Base-by-base conservation (phyloP, 2,113 vertebrate genomes). In the Trinectes maculatus region DNA sequence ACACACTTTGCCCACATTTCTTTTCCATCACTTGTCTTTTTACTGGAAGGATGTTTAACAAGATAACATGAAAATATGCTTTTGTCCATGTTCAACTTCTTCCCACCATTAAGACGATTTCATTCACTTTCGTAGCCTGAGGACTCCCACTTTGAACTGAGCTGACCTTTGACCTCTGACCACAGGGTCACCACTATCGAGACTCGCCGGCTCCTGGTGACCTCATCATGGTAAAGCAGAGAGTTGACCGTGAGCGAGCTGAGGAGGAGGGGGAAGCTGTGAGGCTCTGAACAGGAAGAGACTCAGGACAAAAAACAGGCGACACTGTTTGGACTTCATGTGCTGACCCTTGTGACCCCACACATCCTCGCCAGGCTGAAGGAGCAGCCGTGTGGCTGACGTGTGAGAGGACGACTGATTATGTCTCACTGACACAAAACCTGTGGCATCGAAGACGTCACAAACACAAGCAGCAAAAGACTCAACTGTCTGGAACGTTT, bases 181-280 rank as follows among this genome's bases (percentile, higher is more conserved):
- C 3, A 43, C 25, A 24, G 59, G 62, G 40, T 10, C 31, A 6
- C 34, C 18, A 3, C 8, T 22, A 6, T n/a, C 22, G 16, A 34
- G 10, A n/a, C n/a, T n/a, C n/a, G n/a, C n/a, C n/a, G n/a, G n/a
- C n/a, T n/a, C n/a, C n/a, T n/a, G n/a, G n/a, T n/a, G n/a, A n/a
- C 49, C 5, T 8, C 47, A 3, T 24, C 34, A 40, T 36, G 69
- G 44, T 0, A 15, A 25, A 26, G 59, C 62, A 16, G 54, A 55
- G 28, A 8, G 49, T 44, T 28, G 8, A 63, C 4, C 24, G 36
- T 48, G 68, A 76, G 36, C 1, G 60, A 58, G 49, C 53, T 59
- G 34, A 6, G 65, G 57, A 37, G 48, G 74, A 57, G 76, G 70
- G 47, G 28, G 67, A 22, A 47, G 36, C 66, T 15, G 48, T 36